Percentiles rank a stretch among this genome's conserved stretches.
Evolutionary conservation across 2,888 invertebrate species (phyloP).

Genomic region (Agrotis puta): DNA sequence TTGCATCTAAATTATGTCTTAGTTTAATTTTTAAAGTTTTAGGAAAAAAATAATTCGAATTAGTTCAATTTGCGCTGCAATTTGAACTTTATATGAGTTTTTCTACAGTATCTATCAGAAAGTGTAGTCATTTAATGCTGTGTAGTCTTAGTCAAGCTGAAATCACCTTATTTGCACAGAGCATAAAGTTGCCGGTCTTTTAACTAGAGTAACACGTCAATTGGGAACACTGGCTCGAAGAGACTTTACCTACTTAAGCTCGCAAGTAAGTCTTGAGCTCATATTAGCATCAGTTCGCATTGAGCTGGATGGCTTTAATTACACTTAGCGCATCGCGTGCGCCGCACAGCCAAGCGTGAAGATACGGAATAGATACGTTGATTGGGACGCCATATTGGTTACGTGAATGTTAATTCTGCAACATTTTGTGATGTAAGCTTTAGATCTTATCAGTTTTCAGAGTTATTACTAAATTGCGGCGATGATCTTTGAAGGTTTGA

Average conservation of each 20-base stretch:
- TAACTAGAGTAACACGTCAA: not conserved
- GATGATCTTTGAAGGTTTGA: not conserved
- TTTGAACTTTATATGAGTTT: not conserved
- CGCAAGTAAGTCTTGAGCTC: slow-evolving; percentile 9
- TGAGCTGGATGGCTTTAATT: slow-evolving; percentile 48
- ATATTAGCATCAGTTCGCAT: slow-evolving; percentile 38
- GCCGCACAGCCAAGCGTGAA: slow-evolving; percentile 4
- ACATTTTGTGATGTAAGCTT: not conserved
- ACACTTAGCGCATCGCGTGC: slow-evolving; percentile 36
- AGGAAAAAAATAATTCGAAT: not conserved
- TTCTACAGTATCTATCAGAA: too few species aligned
- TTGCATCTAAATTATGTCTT: not conserved
- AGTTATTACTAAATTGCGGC: not conserved
- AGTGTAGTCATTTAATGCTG: too few species aligned
- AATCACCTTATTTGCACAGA: not conserved
- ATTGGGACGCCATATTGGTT: slow-evolving; percentile 15
- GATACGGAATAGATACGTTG: not conserved
- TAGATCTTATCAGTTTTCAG: too few species aligned
- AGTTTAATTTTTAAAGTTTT: not conserved
- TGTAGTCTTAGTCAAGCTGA: not conserved
- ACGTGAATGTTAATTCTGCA: not conserved
- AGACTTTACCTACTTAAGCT: slow-evolving; percentile 1
- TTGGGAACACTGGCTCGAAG: not conserved
- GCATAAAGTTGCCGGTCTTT: not conserved
- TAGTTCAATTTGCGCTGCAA: not conserved